phyloP scores from a whole-genome alignment of 2,113 vertebrate species.

The Platycercus adscitus region DNA sequence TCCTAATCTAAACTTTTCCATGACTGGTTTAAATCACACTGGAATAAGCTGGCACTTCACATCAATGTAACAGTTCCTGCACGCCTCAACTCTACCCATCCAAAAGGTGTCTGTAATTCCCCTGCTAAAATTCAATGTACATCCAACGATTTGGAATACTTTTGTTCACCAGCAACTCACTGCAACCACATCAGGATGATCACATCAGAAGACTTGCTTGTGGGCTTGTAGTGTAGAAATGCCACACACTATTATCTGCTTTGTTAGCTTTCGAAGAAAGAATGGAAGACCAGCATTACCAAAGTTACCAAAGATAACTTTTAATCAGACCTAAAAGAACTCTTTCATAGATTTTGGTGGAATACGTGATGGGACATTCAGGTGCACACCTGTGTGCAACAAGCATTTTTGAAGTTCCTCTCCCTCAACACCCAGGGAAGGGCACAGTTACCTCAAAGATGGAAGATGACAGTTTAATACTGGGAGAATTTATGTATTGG shows the following conservation, averaged over 20 bases:
- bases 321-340: neutral
- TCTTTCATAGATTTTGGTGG: neutral
- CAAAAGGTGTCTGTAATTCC: neutral
- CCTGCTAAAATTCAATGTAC: neutral
- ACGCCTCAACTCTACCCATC: neutral
- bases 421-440: neutral
- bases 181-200: neutral
- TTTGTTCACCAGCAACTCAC: neutral
- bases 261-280: neutral
- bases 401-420: neutral
- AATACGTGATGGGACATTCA: neutral
- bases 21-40: neutral
- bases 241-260: neutral
- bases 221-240: neutral
- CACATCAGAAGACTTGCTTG: neutral
- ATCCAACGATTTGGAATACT: accelerated
- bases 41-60: neutral
- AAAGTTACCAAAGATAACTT: neutral
- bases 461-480: neutral
- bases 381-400: neutral
- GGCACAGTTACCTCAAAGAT: neutral
- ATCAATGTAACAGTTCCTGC: neutral
- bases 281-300: neutral
- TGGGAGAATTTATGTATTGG: neutral
- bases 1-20: neutral